These are phyloP conservation scores for Mustelus asterias DNA, from an alignment of 2,113 vertebrate genomes.

Conservation along the genomic window DNA sequence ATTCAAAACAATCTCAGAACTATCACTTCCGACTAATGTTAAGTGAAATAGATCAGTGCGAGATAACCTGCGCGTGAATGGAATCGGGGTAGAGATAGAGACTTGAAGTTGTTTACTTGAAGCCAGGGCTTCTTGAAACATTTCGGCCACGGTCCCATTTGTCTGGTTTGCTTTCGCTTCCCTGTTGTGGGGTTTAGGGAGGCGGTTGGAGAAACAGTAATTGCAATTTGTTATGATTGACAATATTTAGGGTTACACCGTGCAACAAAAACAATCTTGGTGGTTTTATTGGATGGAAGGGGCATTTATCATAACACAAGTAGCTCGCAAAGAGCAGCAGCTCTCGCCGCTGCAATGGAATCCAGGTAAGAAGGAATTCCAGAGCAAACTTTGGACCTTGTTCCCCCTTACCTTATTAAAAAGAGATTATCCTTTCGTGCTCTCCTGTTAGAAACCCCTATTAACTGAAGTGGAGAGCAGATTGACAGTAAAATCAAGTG, in stretches of 20 bases:
- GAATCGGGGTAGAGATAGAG: background rate
- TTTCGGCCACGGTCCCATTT: background rate
- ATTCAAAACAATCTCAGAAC: background rate
- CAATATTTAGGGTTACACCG: background rate
- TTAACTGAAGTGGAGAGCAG: background rate
- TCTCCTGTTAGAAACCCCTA: background rate
- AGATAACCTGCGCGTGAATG: background rate
- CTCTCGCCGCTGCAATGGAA: background rate
- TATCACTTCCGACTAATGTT: background rate
- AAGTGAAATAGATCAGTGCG: too few relatives aligned
- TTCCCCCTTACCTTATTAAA: background rate
- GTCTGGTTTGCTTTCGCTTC: background rate
- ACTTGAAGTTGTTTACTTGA: conserved; percentile 5
- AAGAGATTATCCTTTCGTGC: background rate
- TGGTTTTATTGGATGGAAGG: background rate
- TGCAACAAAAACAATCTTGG: background rate
- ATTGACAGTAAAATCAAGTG: background rate
- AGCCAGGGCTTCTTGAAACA: background rate
- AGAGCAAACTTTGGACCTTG: background rate
- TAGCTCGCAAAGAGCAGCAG: background rate
- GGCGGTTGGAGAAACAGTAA: background rate
- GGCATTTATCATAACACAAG: background rate
- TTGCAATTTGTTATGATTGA: background rate
- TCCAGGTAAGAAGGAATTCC: conserved; percentile 1
- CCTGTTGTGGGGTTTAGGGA: background rate